Base-by-base conservation (phyloP, 2,797 vertebrate genomes). In the Gambelia wislizenii region DNA sequence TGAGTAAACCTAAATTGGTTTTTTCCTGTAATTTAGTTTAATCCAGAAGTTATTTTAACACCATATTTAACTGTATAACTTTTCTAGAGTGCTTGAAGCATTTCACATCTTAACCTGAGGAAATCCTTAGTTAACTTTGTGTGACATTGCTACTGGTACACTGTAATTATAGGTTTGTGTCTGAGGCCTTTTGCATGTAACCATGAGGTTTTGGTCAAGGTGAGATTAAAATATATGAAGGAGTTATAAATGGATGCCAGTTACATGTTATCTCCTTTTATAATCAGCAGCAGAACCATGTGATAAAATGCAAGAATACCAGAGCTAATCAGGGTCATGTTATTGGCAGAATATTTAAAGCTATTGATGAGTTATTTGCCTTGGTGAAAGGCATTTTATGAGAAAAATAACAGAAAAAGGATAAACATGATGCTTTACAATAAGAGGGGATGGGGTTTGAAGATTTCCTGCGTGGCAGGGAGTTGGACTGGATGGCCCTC, bases 1-100 rank as follows among this genome's bases (percentile, higher is more conserved):
- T 99, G 95, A 97, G 97, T 93, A 81, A 39, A 93, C 0, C 27
- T 0, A 0, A 42, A 69, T 1, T 14, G 49, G 1, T 0, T 10
- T 64, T 76, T 49, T 1, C 25, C 6, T 44, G 52, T 79, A 33
- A 64, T 36, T 61, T 39, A 74, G 72, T 6, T 74, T 61, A 20
- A 8, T 42, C 39, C 39, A 75, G 72, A 75, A 22, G 22, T 27
- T 47, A 30, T 30, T 75, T 8, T 27, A 44, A 25, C 33, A 12
- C 27, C 16, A n/a, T 69, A 39, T 47, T 79, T 69, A 72, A 56
- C 64, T 44, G 61, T 13, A 2, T 4, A 25, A 44, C 25, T 64
- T 64, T 27, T 82, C 6, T 22, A 30, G 27, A 44, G 25, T 82
- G 6, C 59, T 64, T 39, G 20, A 64, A 44, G 27, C 56, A 61